Evolutionary conservation across 2,113 vertebrate genomes (phyloP), one percentile per base, ranked within the genome.

Genomic region (Zeus faber): DNA sequence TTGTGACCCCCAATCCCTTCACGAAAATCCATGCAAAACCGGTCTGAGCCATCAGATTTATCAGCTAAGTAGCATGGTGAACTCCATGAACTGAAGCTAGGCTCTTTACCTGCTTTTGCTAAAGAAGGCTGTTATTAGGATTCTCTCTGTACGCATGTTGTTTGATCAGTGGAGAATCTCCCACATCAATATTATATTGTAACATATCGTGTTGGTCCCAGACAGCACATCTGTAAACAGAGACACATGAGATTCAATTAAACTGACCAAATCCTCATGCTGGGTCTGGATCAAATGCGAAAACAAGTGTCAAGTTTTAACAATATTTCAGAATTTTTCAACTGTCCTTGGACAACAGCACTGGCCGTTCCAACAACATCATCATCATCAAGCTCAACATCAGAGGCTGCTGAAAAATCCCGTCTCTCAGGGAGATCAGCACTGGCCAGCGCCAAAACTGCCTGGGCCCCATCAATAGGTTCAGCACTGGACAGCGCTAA

Each of bases 191-290:
- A 11, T 55, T 37, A 20, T 55, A 22, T 13, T 26, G 11, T 1
- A 55, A 8, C 0, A 55, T n/a, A n/a, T n/a, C n/a, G n/a, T 40
- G 22, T 10, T 17, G 1, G 54, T 57, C 0, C 22, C 4, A 37
- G 24, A 7, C 5, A 37, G 39, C 5, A 43, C 37, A 69, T 73
- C 76, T 83, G 87, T 81, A 87, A 73, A 59, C 65, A 61, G 74
- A 82, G 87, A 7, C 6, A 14, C 6, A 14, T 37, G 6, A 37
- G 35, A 37, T 7, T 14, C 35, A 14, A 37, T 37, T 37, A 37
- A 37, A 37, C 35, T 14, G 13, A 14, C 13, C 35, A 37, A 4
- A 37, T 37, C 35, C 6, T 14, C 35, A 37, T 11, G 35, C 6
- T 37, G 35, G 13, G 35, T 5, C 35, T 14, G 13, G 13, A 37